phyloP scores from a whole-genome alignment of 2,113 vertebrate species.

The Caranx melampygus region DNA sequence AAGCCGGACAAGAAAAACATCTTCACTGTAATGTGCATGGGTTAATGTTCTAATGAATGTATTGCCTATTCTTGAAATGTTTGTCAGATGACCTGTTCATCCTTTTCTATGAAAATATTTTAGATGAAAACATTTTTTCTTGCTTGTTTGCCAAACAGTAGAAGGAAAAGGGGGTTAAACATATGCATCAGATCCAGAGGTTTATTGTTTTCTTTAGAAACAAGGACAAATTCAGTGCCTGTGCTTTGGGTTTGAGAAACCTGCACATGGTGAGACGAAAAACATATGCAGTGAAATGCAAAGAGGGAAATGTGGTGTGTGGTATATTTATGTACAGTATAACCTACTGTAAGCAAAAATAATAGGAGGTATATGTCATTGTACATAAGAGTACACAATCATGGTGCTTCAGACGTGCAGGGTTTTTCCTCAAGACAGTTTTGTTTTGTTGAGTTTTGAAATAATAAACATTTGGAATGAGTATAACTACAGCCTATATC shows the following conservation, averaged over 20 bases:
- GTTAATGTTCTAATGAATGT: conserved; percentile 64
- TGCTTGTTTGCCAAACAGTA: conserved; percentile 55
- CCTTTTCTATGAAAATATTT: conserved; percentile 61
- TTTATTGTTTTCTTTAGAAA: conserved; percentile 27
- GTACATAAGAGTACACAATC: conserved; percentile 53
- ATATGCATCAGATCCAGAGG: conserved; percentile 5
- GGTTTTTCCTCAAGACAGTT: conserved; percentile 57
- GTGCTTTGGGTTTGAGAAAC: conserved; percentile 46
- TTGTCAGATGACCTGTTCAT: conserved; percentile 38
- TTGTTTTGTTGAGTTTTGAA: conserved; percentile 54
- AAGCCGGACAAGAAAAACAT: conserved; percentile 19
- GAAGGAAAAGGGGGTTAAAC: background rate
- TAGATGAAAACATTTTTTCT: conserved; percentile 38
- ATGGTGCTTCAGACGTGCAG: conserved; percentile 74
- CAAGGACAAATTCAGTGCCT: conserved; percentile 62
- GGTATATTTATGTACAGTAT: conserved; percentile 62
- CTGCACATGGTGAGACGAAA: conserved; percentile 35
- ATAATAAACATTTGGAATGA: conserved; percentile 52
- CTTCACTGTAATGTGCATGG: conserved; percentile 56
- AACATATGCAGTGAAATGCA: conserved; percentile 43
- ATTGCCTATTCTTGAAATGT: conserved; percentile 56
- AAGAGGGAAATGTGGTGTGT: conserved; percentile 32
- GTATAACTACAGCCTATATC: conserved; percentile 52
- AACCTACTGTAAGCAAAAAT: conserved; percentile 59
- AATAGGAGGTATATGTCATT: conserved; percentile 44